These are phyloP conservation scores for Enteromius anoplus DNA, from an alignment of 2,797 vertebrate genomes.

Conservation along the genomic window DNA sequence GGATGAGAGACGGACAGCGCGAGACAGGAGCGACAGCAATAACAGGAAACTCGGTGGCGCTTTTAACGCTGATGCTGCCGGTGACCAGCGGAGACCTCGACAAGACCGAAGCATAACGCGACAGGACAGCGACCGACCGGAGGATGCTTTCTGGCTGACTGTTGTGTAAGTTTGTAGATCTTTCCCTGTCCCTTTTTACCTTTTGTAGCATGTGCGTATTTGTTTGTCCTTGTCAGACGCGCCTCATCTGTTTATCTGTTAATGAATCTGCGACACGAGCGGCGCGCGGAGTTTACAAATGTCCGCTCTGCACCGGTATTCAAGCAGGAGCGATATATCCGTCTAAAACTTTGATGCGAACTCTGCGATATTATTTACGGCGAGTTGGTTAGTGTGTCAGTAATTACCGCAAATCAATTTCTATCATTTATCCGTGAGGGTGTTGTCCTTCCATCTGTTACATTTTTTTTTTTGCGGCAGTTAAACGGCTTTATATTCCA, in stretches of 20 bases:
- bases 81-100: slow-evolving; percentile 54
- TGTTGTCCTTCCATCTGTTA: slow-evolving; percentile 47
- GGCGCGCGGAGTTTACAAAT: slow-evolving; percentile 43
- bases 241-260: slow-evolving; percentile 21
- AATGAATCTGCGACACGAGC: slow-evolving; percentile 55
- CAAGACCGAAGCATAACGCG: slow-evolving; percentile 33
- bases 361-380: not conserved
- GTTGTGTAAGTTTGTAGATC: slow-evolving; percentile 45
- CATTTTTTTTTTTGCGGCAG: not conserved
- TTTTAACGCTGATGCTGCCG: slow-evolving; percentile 64
- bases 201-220: not conserved
- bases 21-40: slow-evolving; percentile 62
- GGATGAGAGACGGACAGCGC: slow-evolving; percentile 67
- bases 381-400: slow-evolving; percentile 4
- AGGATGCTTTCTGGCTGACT: slow-evolving; percentile 30
- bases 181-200: not conserved
- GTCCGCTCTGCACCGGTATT: slow-evolving; percentile 42
- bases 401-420: slow-evolving; percentile 36
- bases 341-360: slow-evolving; percentile 29
- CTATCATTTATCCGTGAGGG: slow-evolving; percentile 23
- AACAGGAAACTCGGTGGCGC: slow-evolving; percentile 64
- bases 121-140: slow-evolving; percentile 15
- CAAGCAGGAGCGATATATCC: slow-evolving; percentile 17
- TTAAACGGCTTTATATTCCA: slow-evolving; percentile 54
- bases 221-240: slow-evolving; percentile 30